Evolutionary conservation across 2,888 invertebrate genomes (phyloP), one percentile per base, ranked within the genome.

Genomic region (Euspilapteryx auroguttella): DNA sequence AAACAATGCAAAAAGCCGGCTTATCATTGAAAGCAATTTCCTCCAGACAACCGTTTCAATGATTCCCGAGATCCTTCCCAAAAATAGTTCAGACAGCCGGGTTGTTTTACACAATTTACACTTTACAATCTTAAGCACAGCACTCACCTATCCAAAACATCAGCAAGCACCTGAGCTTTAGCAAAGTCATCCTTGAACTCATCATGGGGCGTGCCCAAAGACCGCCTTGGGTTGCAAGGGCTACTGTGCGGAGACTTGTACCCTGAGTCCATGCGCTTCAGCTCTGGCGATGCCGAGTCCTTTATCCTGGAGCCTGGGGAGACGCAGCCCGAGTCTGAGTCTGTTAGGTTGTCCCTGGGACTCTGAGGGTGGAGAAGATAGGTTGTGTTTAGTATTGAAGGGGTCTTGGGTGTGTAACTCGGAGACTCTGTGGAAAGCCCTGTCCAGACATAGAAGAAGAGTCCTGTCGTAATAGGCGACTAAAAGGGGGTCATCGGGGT

Each of bases 311-410:
- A 75, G 38, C 76, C 77, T 26, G 76, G 77, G 34, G 77, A 77
- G 39, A 76, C 77, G 57, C 77, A 77, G 45, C 77, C 77, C 39
- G 76, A 77, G 43, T 77, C 77, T 14, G 76, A 65, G 49, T 77
- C 77, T 38, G 76, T 76, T 48, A 77, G 59, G 54, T 59, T 76
- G 45, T 76, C 77, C 55, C 76, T 58, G 49, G 64, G 51, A 49
- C 76, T 62, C 77, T 77, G 63, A 1, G 52, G 57, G 37, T 28
- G 38, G 5, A 8, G 5, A 17, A 17, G 17, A 17, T 17, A 6
- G 17, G 5, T 17, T 17, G 8, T 17, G 17, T 17, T 17, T 6
- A 17, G 5, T 17, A 8, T 8, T 17, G 17, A 6, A 17, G 17
- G n/a, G n/a, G n/a, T n/a, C n/a, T n/a, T n/a, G n/a, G n/a, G n/a